Base-by-base conservation (phyloP, 2,797 vertebrate genomes). In the Garrulus glandarius region DNA sequence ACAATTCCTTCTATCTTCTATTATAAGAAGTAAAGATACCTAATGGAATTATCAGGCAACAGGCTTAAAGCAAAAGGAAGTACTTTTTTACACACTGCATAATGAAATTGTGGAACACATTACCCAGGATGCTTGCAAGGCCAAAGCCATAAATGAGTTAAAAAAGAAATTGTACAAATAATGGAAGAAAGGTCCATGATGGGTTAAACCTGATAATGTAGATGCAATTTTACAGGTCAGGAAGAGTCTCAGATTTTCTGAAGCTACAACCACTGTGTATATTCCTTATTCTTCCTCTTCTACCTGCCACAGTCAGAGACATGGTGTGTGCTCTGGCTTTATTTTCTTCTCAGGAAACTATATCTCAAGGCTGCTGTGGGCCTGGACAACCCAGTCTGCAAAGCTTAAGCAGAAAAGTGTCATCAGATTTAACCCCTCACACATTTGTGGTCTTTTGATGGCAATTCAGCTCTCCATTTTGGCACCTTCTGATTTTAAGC, bases 91-190 rank as follows among this genome's bases (percentile, higher is more conserved):
- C 94, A 94, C 87, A 71, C 89, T 86, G 46, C 46, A 41, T 96
- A 95, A 97, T 97, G 94, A 96, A 96, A 95, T 96, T 96, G 83
- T 75, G 50, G 79, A 93, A 94, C 93, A 95, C 91, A 80, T 91
- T 91, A 89, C 44, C 79, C 84, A 89, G 72, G 82, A 95, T 95
- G 93, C 83, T 92, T 92, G 53, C 87, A 94, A 95, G 27, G 79
- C 84, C 69, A 46, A 92, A 96, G 57, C 53, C 76, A 93, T 88
- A 90, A 95, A 87, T 21, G 69, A 95, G 69, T 93, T 95, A n/a
- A 75, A 84, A 94, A 75, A 95, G 53, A 89, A 95, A 91, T 95
- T 87, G 86, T 27, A 93, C 57, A 86, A 92, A 95, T 80, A 86
- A 80, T 70, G 68, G 75, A 70, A 77, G 60, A 91, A 94, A 80